Conservation (phyloP, 1,140 invertebrate species). For the Caerostris darwini region DNA sequence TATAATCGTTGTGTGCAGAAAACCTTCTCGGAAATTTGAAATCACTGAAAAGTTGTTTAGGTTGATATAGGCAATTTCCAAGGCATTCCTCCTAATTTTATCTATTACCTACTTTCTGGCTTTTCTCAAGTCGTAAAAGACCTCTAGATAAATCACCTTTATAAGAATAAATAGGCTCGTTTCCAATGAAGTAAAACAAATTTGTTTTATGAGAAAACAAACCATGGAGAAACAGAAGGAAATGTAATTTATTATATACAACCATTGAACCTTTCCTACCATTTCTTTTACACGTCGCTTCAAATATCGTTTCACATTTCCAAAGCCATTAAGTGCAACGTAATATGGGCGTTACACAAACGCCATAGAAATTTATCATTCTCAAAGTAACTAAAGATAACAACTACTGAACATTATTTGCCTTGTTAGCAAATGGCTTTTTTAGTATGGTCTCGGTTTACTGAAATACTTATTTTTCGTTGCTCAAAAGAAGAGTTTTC, state of each 20-base stretch:
- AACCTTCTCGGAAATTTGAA: neutral
- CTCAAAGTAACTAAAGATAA: constrained; percentile 7
- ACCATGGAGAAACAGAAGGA: neutral
- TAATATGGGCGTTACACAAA: constrained; percentile 1
- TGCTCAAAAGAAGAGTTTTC: neutral
- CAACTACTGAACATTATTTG: constrained; percentile 21
- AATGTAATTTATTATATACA: constrained; percentile 12
- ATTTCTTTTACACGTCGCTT: neutral
- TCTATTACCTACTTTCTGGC: neutral
- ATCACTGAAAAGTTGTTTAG: neutral
- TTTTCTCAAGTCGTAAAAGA: neutral
- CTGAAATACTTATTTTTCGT: neutral
- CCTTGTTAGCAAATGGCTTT: constrained; percentile 36
- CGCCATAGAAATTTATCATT: constrained; percentile 7
- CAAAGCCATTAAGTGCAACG: constrained; percentile 14
- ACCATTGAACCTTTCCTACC: neutral
- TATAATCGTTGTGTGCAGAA: too few species aligned
- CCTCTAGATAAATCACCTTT: constrained; percentile 8
- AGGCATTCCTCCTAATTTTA: neutral
- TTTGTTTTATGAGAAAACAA: constrained; percentile 5
- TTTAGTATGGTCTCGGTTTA: constrained; percentile 5
- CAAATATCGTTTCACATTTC: constrained; percentile 24
- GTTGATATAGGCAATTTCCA: neutral
- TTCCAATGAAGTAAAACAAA: neutral
- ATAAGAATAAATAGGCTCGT: constrained; percentile 9